These are phyloP conservation scores for Eristalis arbustorum DNA, from an alignment of 2,888 invertebrate species.

Conservation along the genomic window DNA sequence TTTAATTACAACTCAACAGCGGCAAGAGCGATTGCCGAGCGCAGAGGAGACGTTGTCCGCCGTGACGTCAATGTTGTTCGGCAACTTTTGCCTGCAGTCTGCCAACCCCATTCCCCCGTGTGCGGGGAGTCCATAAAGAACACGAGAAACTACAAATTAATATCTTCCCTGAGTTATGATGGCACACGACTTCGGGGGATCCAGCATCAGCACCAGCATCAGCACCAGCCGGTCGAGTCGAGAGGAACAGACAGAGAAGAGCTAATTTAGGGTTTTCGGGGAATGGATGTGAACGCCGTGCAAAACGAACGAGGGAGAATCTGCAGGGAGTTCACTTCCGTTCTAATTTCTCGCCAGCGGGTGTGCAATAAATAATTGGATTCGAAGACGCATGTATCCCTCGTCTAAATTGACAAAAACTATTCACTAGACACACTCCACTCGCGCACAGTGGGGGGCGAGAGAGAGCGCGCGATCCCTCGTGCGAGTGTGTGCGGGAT, in stretches of 20 bases:
- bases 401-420: conserved; percentile 17
- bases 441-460: background rate
- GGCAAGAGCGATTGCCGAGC: conserved; percentile 53
- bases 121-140: conserved; percentile 24
- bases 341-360: conserved; percentile 62
- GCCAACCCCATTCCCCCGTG: background rate
- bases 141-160: conserved; percentile 57
- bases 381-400: background rate
- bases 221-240: too few relatives aligned
- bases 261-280: conserved; percentile 53
- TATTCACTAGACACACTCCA: background rate
- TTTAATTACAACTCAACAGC: conserved; percentile 70
- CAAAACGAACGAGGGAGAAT: conserved; percentile 25
- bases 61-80: conserved; percentile 38
- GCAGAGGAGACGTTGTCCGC: background rate
- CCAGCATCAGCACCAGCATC: background rate
- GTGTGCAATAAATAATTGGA: conserved; percentile 56
- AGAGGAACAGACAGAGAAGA: conserved; percentile 17
- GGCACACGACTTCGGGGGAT: conserved; percentile 60
- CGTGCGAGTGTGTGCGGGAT: background rate
- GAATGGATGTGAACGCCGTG: conserved; percentile 2
- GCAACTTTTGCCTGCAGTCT: conserved; percentile 24
- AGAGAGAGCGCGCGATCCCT: background rate
- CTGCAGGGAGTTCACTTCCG: conserved; percentile 63
- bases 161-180: conserved; percentile 53